phyloP scores from a whole-genome alignment of 2,888 invertebrate genomes.

The Chrysodeixis includens region DNA sequence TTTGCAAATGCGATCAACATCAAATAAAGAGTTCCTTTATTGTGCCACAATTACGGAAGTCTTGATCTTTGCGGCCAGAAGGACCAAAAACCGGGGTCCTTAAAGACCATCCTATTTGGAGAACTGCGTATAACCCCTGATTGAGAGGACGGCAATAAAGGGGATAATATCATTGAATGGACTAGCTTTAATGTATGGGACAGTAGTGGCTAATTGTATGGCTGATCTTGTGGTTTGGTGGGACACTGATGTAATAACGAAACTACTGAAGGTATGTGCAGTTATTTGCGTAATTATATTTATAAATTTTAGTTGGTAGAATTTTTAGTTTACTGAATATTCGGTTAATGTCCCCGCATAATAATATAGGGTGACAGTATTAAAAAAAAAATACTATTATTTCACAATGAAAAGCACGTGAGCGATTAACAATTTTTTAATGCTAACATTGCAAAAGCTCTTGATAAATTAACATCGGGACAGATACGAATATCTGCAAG shows the following conservation, averaged over 20 bases:
- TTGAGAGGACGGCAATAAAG: conserved; percentile 50
- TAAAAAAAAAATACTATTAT: too few species aligned
- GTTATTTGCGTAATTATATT: too few species aligned
- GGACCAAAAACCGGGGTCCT: conserved; percentile 24
- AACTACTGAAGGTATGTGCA: background rate
- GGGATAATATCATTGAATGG: conserved; percentile 33
- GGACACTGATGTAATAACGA: background rate
- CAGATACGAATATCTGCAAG: too few species aligned
- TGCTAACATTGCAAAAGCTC: too few species aligned
- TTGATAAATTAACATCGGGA: too few species aligned
- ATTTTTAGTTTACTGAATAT: too few species aligned
- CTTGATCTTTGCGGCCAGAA: conserved; percentile 20
- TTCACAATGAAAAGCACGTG: too few species aligned
- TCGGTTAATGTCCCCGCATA: too few species aligned
- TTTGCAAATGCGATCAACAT: conserved; percentile 31
- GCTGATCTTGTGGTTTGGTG: conserved; percentile 5
- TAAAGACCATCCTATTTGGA: conserved; percentile 37
- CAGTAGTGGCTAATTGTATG: conserved; percentile 36
- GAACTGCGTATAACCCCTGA: conserved; percentile 36
- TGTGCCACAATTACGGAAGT: conserved; percentile 25
- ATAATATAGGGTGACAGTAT: too few species aligned
- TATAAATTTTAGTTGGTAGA: too few species aligned
- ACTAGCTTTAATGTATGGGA: conserved; percentile 36
- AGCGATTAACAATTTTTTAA: too few species aligned
- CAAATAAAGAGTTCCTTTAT: conserved; percentile 33